Evolutionary conservation across 2,888 invertebrate genomes (phyloP), one percentile per base, ranked within the genome.

Genomic region (Lasioglossum pauxillum): DNA sequence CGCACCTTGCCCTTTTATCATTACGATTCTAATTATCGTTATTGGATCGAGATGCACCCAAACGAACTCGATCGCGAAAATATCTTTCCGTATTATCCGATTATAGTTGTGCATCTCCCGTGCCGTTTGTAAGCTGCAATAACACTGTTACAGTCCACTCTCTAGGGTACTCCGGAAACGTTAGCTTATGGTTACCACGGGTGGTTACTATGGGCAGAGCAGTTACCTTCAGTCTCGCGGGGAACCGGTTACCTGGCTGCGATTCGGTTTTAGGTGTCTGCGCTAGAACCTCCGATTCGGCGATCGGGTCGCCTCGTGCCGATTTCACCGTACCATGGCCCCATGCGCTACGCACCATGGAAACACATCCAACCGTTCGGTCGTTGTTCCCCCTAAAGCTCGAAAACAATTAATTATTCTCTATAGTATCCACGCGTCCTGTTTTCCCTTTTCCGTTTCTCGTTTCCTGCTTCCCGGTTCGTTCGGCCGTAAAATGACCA

Each of bases 51-150:
- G 31, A 64, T 31, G 31, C 64, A 7, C 31, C 2, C 1, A 8
- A 31, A 16, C 7, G 5, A 31, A 16, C 31, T 27, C 31, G 64
- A 8, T 64, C 64, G 64, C n/a, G 7, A 31, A 8, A 31, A 31
- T 31, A 64, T 64, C 64, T 64, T 64, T 64, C 31, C 31, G 64
- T 27, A 64, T 64, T 64, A 64, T 64, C 31, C 31, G 64, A 64
- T 64, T 31, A 31, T 31, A 19, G 64, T 64, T 31, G 31, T 2
- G 27, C 5, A 5, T 16, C 46, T 46, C 5, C 2, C 27, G 27
- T 27, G 14, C 16, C 60, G 60, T 27, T 60, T 60, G 60, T 60
- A 31, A 60, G 60, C 27, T 60, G 12, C 60, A 27, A 60, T 14
- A 27, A 27, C 27, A 27, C 16, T 27, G 60, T 16, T 60, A n/a